Evolutionary conservation across 2,888 invertebrate species (phyloP).

Genomic region (Folsomia candida): DNA sequence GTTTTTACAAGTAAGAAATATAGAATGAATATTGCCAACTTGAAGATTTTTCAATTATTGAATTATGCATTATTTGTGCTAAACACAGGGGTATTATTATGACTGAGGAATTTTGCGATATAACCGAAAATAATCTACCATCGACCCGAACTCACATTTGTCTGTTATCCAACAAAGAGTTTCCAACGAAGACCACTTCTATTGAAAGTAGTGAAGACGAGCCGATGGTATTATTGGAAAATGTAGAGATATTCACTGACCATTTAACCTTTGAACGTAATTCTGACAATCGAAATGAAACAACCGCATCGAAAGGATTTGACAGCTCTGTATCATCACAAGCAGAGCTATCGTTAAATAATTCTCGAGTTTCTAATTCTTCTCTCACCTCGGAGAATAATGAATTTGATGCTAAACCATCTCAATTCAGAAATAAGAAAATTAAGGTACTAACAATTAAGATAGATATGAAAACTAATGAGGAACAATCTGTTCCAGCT

Average conservation of each 20-base stretch:
- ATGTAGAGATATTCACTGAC: background rate
- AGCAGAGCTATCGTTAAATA: background rate
- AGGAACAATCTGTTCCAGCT: background rate
- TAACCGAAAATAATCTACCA: constrained; percentile 28
- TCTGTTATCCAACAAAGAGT: constrained; percentile 9
- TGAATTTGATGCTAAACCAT: too few species aligned
- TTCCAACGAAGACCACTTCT: background rate
- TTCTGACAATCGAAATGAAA: background rate
- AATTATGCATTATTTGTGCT: too few species aligned
- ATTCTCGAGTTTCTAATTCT: too few species aligned
- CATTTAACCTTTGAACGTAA: background rate
- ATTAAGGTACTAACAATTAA: background rate
- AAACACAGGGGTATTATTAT: constrained; percentile 31
- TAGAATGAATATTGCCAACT: too few species aligned
- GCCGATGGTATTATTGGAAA: constrained; percentile 13
- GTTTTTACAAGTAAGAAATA: background rate
- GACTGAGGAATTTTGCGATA: constrained; percentile 32
- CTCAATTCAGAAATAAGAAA: background rate
- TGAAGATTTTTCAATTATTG: too few species aligned
- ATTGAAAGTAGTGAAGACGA: background rate
- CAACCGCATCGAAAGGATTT: background rate
- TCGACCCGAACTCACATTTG: constrained; percentile 33
- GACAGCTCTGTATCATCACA: background rate
- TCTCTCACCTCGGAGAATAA: background rate
- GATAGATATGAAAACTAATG: background rate